These are phyloP conservation scores for Telmatherina bonti DNA, from an alignment of 2,797 vertebrate genomes.

Conservation along the genomic window DNA sequence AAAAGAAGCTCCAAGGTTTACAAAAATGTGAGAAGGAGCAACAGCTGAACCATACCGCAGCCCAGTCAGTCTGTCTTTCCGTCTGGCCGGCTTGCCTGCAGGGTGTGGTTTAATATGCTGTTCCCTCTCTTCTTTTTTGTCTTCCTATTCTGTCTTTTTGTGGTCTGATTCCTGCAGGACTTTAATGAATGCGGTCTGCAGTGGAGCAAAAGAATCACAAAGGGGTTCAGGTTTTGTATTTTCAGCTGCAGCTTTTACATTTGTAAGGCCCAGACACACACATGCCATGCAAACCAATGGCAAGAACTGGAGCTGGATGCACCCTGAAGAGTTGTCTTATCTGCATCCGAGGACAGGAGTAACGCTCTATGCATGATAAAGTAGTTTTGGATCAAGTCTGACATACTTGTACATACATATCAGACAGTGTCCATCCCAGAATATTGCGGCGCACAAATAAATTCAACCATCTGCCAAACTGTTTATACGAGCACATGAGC, in stretches of 20 bases:
- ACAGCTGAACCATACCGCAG: slow-evolving; percentile 34
- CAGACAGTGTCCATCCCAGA: slow-evolving; percentile 47
- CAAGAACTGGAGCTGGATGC: slow-evolving; percentile 1
- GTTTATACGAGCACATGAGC: slow-evolving; percentile 49
- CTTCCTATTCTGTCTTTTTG: slow-evolving; percentile 38
- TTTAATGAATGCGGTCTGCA: slow-evolving; percentile 41
- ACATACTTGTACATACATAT: slow-evolving; percentile 8
- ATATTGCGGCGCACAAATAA: slow-evolving; percentile 48
- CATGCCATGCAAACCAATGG: not conserved
- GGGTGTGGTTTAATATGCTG: slow-evolving; percentile 85
- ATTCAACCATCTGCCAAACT: slow-evolving; percentile 57
- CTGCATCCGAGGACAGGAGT: slow-evolving; percentile 10
- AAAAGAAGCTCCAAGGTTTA: slow-evolving; percentile 21
- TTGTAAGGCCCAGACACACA: not conserved
- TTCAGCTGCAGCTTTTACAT: slow-evolving; percentile 9
- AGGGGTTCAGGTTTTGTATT: not conserved
- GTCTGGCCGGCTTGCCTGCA: slow-evolving; percentile 58
- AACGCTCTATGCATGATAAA: slow-evolving; percentile 15
- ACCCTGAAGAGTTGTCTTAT: slow-evolving; percentile 2
- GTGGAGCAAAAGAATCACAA: slow-evolving; percentile 7
- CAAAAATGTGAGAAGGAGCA: slow-evolving; percentile 24
- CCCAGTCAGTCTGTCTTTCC: slow-evolving; percentile 36
- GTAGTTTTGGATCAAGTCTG: slow-evolving; percentile 22
- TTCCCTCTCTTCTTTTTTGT: slow-evolving; percentile 54
- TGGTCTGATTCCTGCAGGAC: slow-evolving; percentile 39